A percentile compares a stretch with the other conserved stretches of the same genome.
Evolutionary conservation across 2,113 vertebrate genomes (phyloP).

Genomic region (Balaeniceps rex): DNA sequence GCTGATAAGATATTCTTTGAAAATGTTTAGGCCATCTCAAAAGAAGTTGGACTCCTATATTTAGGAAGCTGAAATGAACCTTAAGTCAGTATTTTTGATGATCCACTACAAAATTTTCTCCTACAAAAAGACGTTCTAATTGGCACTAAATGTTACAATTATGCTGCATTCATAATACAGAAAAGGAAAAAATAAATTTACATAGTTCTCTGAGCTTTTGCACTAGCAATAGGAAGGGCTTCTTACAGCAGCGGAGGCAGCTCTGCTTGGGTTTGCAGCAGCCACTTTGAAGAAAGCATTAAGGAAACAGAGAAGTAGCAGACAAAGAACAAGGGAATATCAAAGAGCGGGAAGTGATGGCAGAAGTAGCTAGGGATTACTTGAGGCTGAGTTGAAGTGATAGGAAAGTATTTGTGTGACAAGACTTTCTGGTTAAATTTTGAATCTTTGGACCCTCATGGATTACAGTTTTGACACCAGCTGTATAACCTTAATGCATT

Average conservation of each 20-base stretch:
- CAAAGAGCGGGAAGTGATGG: rapidly evolving
- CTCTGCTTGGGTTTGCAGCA: neutral
- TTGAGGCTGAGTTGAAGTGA: neutral
- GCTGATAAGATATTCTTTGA: neutral
- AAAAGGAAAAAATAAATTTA: neutral
- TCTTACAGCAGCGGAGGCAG: neutral
- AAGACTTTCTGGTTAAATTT: neutral
- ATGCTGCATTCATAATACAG: neutral
- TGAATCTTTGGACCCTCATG: neutral
- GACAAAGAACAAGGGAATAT: neutral
- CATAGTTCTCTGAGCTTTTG: neutral
- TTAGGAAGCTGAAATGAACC: neutral
- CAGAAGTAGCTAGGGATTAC: neutral
- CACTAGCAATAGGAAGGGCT: neutral
- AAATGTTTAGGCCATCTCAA: neutral
- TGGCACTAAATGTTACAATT: neutral
- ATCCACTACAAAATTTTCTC: neutral
- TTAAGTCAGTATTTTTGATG: neutral
- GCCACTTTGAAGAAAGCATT: neutral
- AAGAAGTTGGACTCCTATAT: neutral
- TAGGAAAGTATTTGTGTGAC: neutral
- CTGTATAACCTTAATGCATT: neutral
- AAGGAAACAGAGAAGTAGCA: neutral
- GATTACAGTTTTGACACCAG: neutral
- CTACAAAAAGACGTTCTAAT: neutral